phyloP scores from a whole-genome alignment of 2,113 vertebrate species.

The Saccopteryx bilineata region DNA sequence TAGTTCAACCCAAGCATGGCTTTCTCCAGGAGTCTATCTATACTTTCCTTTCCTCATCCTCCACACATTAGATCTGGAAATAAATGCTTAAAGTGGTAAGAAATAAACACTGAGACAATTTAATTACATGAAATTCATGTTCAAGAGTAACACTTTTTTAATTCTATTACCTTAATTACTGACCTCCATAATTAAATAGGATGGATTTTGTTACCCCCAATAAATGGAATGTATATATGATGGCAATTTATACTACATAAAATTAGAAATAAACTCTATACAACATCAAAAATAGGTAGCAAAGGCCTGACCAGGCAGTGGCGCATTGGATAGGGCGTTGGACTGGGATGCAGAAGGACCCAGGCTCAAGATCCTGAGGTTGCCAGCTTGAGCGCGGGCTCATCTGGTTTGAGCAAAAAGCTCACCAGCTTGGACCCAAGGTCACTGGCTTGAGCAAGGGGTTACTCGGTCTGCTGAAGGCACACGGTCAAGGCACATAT shows the following conservation, averaged over 20 bases:
- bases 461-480: too few relatives aligned
- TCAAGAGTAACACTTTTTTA: conserved; percentile 23
- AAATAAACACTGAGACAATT: background rate
- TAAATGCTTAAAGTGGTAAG: background rate
- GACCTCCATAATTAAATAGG: background rate
- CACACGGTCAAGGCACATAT: too few relatives aligned
- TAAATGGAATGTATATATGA: background rate
- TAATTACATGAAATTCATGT: conserved; percentile 4
- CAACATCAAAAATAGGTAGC: background rate
- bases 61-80: background rate
- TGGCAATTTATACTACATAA: background rate
- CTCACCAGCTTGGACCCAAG: too few relatives aligned
- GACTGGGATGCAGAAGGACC: too few relatives aligned
- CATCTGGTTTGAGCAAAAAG: too few relatives aligned
- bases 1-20: background rate
- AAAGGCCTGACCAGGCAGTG: background rate
- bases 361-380: too few relatives aligned
- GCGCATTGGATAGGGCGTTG: too few relatives aligned
- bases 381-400: too few relatives aligned
- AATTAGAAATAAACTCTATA: conserved; percentile 49
- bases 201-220: background rate
- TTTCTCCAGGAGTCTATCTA: background rate
- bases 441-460: too few relatives aligned
- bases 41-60: background rate
- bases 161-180: conserved; percentile 17